These are phyloP conservation scores for Tachysurus vachellii DNA, from an alignment of 2,113 vertebrate genomes.

Conservation along the genomic window DNA sequence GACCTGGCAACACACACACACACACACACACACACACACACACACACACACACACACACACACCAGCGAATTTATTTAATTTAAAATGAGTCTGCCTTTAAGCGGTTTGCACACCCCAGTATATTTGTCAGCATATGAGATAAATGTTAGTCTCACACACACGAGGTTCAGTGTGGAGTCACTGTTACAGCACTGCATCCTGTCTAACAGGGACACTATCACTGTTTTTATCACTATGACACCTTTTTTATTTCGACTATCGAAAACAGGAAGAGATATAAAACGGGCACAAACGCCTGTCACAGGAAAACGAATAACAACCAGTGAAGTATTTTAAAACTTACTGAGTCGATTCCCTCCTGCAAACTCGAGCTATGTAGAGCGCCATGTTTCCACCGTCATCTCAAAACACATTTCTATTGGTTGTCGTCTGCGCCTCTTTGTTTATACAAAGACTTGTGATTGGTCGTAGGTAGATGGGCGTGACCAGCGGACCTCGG, in stretches of 20 bases:
- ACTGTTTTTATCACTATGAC: not conserved
- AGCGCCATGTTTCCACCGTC: conserved; percentile 72
- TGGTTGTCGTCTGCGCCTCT: conserved; percentile 50
- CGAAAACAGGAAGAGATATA: not conserved
- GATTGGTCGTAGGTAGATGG: conserved; percentile 60
- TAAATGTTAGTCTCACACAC: not conserved
- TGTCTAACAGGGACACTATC: not conserved
- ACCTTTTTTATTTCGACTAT: not conserved
- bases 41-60: not conserved
- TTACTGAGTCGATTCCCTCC: conserved; percentile 64
- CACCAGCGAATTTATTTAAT: too few species aligned
- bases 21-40: conserved; percentile 3
- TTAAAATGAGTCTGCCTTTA: not conserved
- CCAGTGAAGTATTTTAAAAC: conserved; percentile 39
- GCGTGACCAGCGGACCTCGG: not conserved
- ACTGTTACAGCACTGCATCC: not conserved
- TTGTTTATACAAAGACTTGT: not conserved
- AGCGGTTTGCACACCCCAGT: not conserved
- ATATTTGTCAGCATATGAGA: not conserved
- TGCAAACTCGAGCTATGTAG: conserved; percentile 54
- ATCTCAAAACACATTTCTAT: conserved; percentile 39
- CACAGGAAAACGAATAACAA: not conserved
- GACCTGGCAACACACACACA: not conserved
- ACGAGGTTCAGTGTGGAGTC: not conserved
- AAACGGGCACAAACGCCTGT: not conserved